Evolutionary conservation across 2,888 invertebrate genomes (phyloP).

Genomic region (Asteroscopus sphinx): DNA sequence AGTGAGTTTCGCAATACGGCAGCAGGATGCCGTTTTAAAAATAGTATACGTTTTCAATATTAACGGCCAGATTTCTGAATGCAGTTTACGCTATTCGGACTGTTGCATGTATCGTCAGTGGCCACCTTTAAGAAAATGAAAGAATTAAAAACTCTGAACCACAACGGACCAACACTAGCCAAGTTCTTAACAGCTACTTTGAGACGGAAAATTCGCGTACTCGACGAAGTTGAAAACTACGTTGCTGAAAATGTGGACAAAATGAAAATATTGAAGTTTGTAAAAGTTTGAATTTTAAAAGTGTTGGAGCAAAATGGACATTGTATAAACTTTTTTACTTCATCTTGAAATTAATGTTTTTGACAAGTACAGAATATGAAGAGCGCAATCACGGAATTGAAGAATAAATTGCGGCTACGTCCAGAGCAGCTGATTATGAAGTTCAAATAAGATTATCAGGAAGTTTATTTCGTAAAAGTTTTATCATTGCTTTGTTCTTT

Average conservation of each 20-base stretch:
- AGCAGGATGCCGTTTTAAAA: no score
- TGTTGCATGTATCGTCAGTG: no score
- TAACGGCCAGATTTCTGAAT: no score
- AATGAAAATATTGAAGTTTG: slow-evolving; percentile 23
- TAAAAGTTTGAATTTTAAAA: slow-evolving; percentile 8
- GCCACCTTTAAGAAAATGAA: neutral
- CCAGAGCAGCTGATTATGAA: slow-evolving; percentile 3
- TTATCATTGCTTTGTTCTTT: slow-evolving; percentile 11
- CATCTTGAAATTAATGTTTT: slow-evolving; percentile 1
- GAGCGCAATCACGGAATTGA: neutral
- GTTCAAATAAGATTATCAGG: slow-evolving; percentile 12
- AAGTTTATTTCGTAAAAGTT: slow-evolving; percentile 13
- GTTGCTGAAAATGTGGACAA: neutral
- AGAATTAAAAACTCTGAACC: neutral
- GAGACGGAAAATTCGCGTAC: slow-evolving; percentile 5
- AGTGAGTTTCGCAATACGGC: no score
- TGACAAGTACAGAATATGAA: slow-evolving; percentile 2
- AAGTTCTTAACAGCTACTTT: neutral
- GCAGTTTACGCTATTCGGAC: no score
- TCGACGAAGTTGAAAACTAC: slow-evolving; percentile 10
- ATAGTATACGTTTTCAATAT: no score
- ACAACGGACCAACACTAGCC: neutral
- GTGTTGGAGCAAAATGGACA: slow-evolving; percentile 8
- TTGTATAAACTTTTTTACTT: slow-evolving; percentile 6
- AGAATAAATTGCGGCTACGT: slow-evolving; percentile 1